Evolutionary conservation across 2,797 vertebrate species (phyloP), one percentile per base, ranked within the genome.

Genomic region (Mareca strepera): DNA sequence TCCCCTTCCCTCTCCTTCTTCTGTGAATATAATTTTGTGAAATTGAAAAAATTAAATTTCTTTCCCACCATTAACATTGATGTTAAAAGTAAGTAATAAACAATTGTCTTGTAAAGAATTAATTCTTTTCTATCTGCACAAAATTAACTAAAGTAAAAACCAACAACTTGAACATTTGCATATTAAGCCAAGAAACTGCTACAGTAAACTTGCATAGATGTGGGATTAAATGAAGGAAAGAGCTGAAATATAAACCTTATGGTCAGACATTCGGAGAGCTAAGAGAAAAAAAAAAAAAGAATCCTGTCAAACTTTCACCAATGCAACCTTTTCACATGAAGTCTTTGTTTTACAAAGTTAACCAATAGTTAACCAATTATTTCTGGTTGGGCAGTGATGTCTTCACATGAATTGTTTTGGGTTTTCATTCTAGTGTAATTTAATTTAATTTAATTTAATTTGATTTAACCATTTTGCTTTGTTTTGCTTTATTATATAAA

Each of bases 381-480:
- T 70, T 56, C 0, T 39, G 35, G 70, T 64, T 48, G 0, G 0
- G 25, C 11, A 26, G 10, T 9, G 5, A 53, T 33, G 10, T 33
- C 31, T 77, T 50, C 37, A 41, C 11, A 52, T 52, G 50, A 39
- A 37, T 11, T 25, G 14, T 16, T 26, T 60, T 59, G 25, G 25
- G 25, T 28, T 26, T 26, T 52, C 25, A 26, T 8, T 52, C 26
- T 52, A 26, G 25, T 16, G 35, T 50, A 33, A 26, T 68, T 68
- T 68, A 4, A 7, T 37, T 60, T 26, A 35, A 12, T 67, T 67
- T 22, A 25, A 26, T 67, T 67, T n/a, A 6, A 46, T 29, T 28
- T 66, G 12, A 48, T 48, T 26, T 50, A 26, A 25, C 48, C 6
- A 15, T 50, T 25, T 23, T 46, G 31, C 64, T 46, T 39, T 18